A percentile compares a stretch with the other conserved stretches of the same genome.
phyloP scores from a whole-genome alignment of 2,888 invertebrate species.

The Chrysina gloriosa region DNA sequence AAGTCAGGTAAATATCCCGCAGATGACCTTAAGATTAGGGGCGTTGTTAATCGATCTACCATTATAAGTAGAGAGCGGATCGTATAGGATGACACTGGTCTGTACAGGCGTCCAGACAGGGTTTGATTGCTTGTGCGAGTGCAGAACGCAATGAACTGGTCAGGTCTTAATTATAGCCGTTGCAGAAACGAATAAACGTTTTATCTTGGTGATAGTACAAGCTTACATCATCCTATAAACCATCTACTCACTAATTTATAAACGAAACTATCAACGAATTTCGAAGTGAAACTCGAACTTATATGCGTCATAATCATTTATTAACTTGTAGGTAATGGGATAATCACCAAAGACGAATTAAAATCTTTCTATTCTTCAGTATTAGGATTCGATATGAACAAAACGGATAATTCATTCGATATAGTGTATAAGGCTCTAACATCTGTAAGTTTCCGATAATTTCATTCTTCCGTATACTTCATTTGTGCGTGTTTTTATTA shows the following conservation, averaged over 20 bases:
- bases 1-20: slow-evolving; percentile 69
- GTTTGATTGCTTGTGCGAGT: too few relatives aligned
- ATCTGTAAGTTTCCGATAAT: slow-evolving; percentile 69
- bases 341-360: slow-evolving; percentile 74
- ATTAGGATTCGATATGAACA: slow-evolving; percentile 71
- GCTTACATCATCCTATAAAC: too few relatives aligned
- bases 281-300: background rate
- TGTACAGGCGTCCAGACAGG: too few relatives aligned
- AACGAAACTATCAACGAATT: background rate
- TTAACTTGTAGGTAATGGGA: slow-evolving; percentile 70
- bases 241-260: too few relatives aligned
- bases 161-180: too few relatives aligned
- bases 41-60: slow-evolving; percentile 11
- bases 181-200: too few relatives aligned
- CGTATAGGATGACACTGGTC: too few relatives aligned
- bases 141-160: too few relatives aligned
- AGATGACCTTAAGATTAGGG: too few relatives aligned
- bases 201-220: too few relatives aligned
- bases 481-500: slow-evolving; percentile 54
- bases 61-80: too few relatives aligned
- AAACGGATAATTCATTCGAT: slow-evolving; percentile 75
- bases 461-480: too few relatives aligned
- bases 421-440: slow-evolving; percentile 79
- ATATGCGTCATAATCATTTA: background rate
- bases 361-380: slow-evolving; percentile 79